Base-by-base conservation (phyloP, 1,140 invertebrate genomes). In the Pseudoatta argentina region DNA sequence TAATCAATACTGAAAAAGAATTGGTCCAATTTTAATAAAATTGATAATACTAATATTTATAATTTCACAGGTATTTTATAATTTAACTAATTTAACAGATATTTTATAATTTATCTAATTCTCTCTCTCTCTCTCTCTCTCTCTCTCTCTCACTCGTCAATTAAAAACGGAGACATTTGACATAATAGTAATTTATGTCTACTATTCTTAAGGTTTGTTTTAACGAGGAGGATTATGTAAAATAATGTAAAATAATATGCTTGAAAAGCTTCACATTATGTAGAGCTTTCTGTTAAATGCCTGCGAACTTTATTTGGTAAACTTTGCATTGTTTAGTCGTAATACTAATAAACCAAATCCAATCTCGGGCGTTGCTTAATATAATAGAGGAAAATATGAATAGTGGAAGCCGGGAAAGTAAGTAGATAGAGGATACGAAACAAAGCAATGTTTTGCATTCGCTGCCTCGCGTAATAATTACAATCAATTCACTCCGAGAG, bases 381-480 rank as follows among this genome's bases (percentile, higher is more conserved):
- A 83, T 83, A 83, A 83, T 83, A 61, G 79, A 83, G 79, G 55
- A 73, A 85, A 85, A 85, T 78, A 78, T 85, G 82, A 78, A 77
- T 78, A 67, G 82, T 53, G 73, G 61, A 21, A 78, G 73, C 8
- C 48, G 14, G 71, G 16, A 44, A 67, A 85, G 82, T 78, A 76
- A 78, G 82, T 63, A 66, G 63, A 63, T 59, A 78, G 82, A 57
- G 72, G 61, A 77, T 85, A 85, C 61, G 82, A 53, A 78, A 85
- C 82, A 85, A 67, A 85, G 82, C 75, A 73, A 78, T 78, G 75
- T 77, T 85, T 85, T 85, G 82, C 73, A 85, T 85, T 85, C 82
- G 73, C 73, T 85, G 73, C 82, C 82, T 67, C 72, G 73, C 75
- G 82, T 85, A 85, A 85, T 85, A 85, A 85, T 85, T 85, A 78